These are phyloP conservation scores for Dendropsophus ebraccatus DNA, from an alignment of 2,113 vertebrate species.

Conservation along the genomic window DNA sequence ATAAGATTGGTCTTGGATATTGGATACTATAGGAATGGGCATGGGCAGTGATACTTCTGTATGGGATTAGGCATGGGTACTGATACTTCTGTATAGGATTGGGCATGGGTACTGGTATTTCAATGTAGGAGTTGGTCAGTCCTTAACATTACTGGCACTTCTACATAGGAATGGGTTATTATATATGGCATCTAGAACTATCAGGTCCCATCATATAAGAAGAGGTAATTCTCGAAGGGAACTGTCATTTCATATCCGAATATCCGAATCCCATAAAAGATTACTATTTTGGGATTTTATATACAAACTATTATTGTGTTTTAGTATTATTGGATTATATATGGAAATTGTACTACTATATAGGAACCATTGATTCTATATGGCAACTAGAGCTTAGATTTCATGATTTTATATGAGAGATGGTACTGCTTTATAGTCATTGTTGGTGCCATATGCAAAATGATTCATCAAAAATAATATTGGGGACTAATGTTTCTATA, in stretches of 20 bases:
- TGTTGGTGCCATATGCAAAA: not conserved
- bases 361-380: no score
- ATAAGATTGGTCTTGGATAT: not conserved
- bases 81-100: not conserved
- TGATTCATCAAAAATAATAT: no score
- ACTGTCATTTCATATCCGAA: no score
- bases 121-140: not conserved
- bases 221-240: no score
- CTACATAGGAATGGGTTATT: not conserved
- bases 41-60: not conserved
- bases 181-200: no score
- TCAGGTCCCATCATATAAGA: no score
- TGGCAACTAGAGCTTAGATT: no score
- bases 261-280: no score
- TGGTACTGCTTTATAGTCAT: not conserved
- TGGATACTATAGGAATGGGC: not conserved
- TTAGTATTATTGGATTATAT: no score
- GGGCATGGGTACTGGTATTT: not conserved
- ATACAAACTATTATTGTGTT: no score
- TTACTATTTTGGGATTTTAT: no score
- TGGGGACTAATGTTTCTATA: not conserved
- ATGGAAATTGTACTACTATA: no score
- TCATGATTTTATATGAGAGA: not conserved
- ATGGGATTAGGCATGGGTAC: not conserved
- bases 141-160: not conserved